A percentile compares a stretch with the other conserved stretches of the same genome.
phyloP scores from a whole-genome alignment of 2,797 vertebrate genomes.

The Squalus acanthias region DNA sequence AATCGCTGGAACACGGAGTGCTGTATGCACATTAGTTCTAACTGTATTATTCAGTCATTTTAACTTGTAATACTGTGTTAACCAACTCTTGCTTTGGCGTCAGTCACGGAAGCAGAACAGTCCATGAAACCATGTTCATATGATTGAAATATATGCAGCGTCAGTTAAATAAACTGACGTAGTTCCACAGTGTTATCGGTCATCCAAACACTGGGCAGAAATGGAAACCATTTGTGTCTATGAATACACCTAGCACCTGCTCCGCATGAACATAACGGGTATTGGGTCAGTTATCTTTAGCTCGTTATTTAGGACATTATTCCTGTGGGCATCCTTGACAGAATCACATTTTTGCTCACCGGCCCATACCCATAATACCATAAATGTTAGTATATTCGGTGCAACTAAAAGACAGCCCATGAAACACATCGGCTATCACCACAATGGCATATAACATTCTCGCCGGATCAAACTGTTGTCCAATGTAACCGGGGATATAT shows the following conservation, averaged over 20 bases:
- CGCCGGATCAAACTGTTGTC: neutral
- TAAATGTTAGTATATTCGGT: neutral
- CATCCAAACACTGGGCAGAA: neutral
- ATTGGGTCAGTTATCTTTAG: slow-evolving; percentile 16
- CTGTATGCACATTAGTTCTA: neutral
- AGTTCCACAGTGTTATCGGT: neutral
- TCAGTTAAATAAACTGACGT: neutral
- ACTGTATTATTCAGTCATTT: neutral
- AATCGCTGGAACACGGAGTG: neutral
- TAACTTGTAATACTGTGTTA: neutral
- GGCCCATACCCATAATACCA: too few species aligned
- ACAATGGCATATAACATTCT: neutral
- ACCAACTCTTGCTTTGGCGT: neutral
- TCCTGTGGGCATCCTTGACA: neutral
- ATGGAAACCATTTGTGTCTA: neutral
- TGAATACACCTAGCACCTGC: slow-evolving; percentile 5
- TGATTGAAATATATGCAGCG: neutral
- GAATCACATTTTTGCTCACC: neutral
- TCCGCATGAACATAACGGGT: neutral
- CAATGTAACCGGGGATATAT: neutral
- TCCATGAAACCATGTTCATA: neutral
- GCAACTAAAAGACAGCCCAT: neutral
- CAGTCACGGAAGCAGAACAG: neutral
- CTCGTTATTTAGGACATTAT: neutral
- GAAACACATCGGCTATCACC: neutral